A percentile compares a stretch with the other conserved stretches of the same genome.
Evolutionary conservation across 2,888 invertebrate species (phyloP).

Genomic region (Ellobium chinense): DNA sequence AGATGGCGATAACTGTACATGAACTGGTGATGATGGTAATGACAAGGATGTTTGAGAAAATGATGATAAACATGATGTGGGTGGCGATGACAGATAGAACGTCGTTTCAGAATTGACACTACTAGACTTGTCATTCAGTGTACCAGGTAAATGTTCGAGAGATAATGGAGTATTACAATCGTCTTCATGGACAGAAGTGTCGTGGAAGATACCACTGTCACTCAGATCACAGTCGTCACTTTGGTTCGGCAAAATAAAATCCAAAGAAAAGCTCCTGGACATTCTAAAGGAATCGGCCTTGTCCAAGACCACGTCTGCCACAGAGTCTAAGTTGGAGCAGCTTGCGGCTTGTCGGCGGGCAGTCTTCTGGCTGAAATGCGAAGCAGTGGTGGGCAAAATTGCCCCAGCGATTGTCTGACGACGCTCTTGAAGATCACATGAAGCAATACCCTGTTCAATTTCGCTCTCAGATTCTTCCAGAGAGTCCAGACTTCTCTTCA

Average conservation of each 20-base stretch:
- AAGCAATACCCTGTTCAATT: neutral
- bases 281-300: neutral
- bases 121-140: too few species aligned
- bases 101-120: too few species aligned
- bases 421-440: neutral
- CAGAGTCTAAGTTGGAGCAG: neutral
- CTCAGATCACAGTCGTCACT: neutral
- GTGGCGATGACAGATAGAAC: neutral
- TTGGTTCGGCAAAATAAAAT: neutral
- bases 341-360: neutral
- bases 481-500: conserved; percentile 12
- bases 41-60: too few species aligned
- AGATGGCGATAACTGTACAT: neutral
- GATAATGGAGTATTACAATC: too few species aligned
- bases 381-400: neutral
- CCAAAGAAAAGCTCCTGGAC: neutral
- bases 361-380: neutral
- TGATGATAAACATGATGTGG: neutral
- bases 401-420: neutral
- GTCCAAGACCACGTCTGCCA: neutral
- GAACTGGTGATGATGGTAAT: neutral
- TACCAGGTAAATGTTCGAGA: too few species aligned
- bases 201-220: neutral
- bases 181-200: neutral
- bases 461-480: conserved; percentile 2